Evolutionary conservation across 2,113 vertebrate genomes (phyloP).

Genomic region (Speoplatyrhinus poulsoni): DNA sequence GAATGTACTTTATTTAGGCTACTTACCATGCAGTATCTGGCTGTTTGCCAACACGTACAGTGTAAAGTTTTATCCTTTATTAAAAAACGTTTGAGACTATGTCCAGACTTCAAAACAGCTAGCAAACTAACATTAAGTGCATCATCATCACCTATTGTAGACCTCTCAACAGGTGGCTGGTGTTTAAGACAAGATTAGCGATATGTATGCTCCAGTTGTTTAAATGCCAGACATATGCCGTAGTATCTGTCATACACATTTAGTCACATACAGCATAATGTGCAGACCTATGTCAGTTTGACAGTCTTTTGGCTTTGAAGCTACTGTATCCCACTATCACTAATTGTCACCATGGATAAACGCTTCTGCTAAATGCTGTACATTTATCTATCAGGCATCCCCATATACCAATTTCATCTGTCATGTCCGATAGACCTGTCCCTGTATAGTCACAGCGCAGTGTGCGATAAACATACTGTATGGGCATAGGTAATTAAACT

Average conservation of each 20-base stretch:
- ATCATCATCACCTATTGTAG: background rate
- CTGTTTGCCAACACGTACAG: too few species aligned
- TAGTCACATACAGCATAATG: slow-evolving; percentile 35
- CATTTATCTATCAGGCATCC: slow-evolving; percentile 27
- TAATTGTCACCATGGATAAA: too few species aligned
- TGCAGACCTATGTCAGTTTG: slow-evolving; percentile 17
- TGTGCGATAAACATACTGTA: too few species aligned
- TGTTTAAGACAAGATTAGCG: slow-evolving; percentile 5
- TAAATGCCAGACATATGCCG: slow-evolving; percentile 43
- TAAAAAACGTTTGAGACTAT: too few species aligned
- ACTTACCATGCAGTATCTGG: too few species aligned
- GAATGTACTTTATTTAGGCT: too few species aligned
- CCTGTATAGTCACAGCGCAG: too few species aligned
- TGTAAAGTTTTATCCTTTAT: too few species aligned
- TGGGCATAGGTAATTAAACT: slow-evolving; percentile 26
- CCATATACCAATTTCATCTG: slow-evolving; percentile 19
- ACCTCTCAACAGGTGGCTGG: background rate
- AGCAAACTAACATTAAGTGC: background rate
- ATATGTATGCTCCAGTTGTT: slow-evolving; percentile 26
- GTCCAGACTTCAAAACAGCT: background rate
- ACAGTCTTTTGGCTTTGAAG: background rate
- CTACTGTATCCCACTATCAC: background rate
- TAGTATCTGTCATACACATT: slow-evolving; percentile 22
- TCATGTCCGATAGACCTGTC: background rate
- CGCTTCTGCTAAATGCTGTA: too few species aligned